Percentiles rank a stretch among this genome's conserved stretches.
phyloP scores from a whole-genome alignment of 1,140 invertebrate species.

The Ptiloglossa arizonensis region DNA sequence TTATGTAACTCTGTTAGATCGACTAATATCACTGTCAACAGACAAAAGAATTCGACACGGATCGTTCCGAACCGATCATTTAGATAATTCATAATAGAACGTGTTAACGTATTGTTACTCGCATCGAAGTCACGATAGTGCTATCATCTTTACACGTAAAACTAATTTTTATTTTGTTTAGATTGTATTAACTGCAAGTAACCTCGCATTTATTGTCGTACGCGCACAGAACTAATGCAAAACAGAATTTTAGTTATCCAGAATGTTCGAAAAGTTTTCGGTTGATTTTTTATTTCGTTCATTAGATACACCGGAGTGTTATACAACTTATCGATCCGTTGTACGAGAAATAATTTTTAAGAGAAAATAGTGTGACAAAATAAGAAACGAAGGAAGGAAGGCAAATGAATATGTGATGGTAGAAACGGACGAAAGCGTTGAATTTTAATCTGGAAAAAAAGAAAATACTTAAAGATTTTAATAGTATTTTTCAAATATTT shows the following conservation, averaged over 20 bases:
- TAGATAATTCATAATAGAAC: constrained; percentile 7
- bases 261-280: too few relatives aligned
- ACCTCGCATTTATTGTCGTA: constrained; percentile 27
- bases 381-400: too few relatives aligned
- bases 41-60: constrained; percentile 1
- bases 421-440: too few relatives aligned
- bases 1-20: constrained; percentile 27
- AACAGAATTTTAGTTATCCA: not conserved
- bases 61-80: not conserved
- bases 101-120: constrained; percentile 19
- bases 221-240: constrained; percentile 7
- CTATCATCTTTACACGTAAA: constrained; percentile 21
- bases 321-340: too few relatives aligned
- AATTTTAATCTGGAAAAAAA: too few relatives aligned
- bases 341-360: too few relatives aligned
- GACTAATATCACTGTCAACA: constrained; percentile 36
- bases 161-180: constrained; percentile 25
- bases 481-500: too few relatives aligned
- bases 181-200: constrained; percentile 48
- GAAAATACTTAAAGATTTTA: too few relatives aligned
- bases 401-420: too few relatives aligned
- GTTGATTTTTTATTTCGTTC: too few relatives aligned
- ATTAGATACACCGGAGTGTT: too few relatives aligned
- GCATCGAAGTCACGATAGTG: not conserved
- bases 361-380: too few relatives aligned